phyloP scores from a whole-genome alignment of 53 echinoderm and acorn worm species.

The Zoroaster sp. region DNA sequence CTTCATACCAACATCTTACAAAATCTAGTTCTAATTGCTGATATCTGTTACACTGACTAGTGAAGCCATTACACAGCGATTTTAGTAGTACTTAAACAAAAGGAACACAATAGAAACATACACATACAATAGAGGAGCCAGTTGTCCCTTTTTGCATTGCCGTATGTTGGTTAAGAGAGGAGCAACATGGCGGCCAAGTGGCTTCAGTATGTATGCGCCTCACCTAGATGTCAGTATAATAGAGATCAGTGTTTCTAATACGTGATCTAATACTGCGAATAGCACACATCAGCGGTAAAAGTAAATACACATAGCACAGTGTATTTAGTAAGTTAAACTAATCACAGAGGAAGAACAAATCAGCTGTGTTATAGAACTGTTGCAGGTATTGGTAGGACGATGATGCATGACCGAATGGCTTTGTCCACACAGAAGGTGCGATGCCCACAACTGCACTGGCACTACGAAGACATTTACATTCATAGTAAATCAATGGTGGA shows the following conservation, averaged over 20 bases:
- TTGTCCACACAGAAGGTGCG: too few relatives aligned
- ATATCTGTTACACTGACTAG: not conserved
- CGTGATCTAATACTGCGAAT: not conserved
- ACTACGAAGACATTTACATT: too few relatives aligned
- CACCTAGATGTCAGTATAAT: too few relatives aligned
- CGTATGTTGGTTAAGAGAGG: not conserved
- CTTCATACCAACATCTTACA: not conserved
- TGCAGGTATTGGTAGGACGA: too few relatives aligned
- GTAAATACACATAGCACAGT: not conserved
- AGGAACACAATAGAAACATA: not conserved
- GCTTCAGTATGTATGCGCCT: not conserved
- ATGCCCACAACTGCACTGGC: too few relatives aligned
- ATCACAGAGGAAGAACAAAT: too few relatives aligned
- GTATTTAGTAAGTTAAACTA: too few relatives aligned
- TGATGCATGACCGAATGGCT: too few relatives aligned
- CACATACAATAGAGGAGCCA: not conserved
- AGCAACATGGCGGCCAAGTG: not conserved
- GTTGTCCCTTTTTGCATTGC: not conserved
- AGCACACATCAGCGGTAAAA: constrained; percentile 12
- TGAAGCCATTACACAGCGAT: not conserved
- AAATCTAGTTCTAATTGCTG: not conserved
- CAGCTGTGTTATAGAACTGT: too few relatives aligned
- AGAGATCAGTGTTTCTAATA: not conserved
- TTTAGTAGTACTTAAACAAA: not conserved
- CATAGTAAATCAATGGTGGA: too few relatives aligned